Evolutionary conservation across 2,888 invertebrate species (phyloP).

Genomic region (Mesopsocus fuscifrons): DNA sequence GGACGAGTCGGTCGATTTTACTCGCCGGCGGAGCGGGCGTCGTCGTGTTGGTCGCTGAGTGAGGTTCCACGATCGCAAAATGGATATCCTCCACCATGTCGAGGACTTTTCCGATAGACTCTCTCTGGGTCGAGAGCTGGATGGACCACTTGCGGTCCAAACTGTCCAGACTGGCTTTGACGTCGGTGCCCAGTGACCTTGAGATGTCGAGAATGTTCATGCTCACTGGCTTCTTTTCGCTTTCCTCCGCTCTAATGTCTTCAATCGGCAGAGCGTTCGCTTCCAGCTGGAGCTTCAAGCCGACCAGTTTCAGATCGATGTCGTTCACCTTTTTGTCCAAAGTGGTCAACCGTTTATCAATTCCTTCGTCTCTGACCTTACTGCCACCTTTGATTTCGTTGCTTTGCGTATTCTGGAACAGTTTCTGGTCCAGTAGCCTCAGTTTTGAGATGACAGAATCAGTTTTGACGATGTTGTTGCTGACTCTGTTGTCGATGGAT

Average conservation of each 20-base stretch:
- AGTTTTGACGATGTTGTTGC: conserved; percentile 68
- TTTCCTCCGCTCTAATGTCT: conserved; percentile 71
- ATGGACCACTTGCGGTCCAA: conserved; percentile 69
- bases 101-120: conserved; percentile 59
- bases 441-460: conserved; percentile 64
- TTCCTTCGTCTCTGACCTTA: conserved; percentile 24
- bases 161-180: conserved; percentile 27
- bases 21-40: conserved; percentile 39
- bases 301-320: conserved; percentile 59
- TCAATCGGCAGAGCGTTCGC: conserved; percentile 61
- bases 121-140: conserved; percentile 65
- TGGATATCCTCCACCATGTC: conserved; percentile 66
- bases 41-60: conserved; percentile 27
- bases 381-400: conserved; percentile 18
- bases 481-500: conserved; percentile 58
- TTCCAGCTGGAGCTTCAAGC: conserved; percentile 64
- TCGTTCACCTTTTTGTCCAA: conserved; percentile 68
- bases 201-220: conserved; percentile 64
- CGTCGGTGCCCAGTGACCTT: conserved; percentile 29
- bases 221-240: conserved; percentile 70
- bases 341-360: conserved; percentile 47
- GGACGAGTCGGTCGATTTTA: conserved; percentile 61
- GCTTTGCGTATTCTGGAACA: conserved; percentile 35
- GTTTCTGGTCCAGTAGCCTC: conserved; percentile 50
- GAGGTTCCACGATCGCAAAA: conserved; percentile 62